Percentiles rank a stretch among this genome's conserved stretches.
These are phyloP conservation scores for Drosophila kuntzei DNA, from an alignment of 2,888 invertebrate species.

Conservation along the genomic window DNA sequence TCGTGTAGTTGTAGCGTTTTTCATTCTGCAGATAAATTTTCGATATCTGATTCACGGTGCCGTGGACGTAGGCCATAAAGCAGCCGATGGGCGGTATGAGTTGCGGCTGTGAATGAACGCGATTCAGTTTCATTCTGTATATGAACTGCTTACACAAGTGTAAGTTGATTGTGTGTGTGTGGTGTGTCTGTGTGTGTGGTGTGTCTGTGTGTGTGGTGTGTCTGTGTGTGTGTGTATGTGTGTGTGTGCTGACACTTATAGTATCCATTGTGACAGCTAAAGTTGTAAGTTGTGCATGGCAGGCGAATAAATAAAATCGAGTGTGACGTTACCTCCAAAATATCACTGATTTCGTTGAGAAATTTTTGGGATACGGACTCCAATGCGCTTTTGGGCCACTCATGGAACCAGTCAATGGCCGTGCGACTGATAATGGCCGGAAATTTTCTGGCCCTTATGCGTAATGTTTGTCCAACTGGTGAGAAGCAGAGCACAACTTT, in stretches of 20 bases:
- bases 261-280: slow-evolving; percentile 56
- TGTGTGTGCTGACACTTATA: slow-evolving; percentile 26
- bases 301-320: slow-evolving; percentile 40
- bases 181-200: slow-evolving; percentile 1
- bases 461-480: slow-evolving; percentile 95
- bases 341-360: slow-evolving; percentile 91
- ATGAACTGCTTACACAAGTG: not conserved
- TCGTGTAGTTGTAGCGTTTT: slow-evolving; percentile 97
- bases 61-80: slow-evolving; percentile 97
- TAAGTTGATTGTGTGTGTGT: not conserved
- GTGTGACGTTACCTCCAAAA: slow-evolving; percentile 88
- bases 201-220: slow-evolving; percentile 6
- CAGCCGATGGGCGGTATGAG: slow-evolving; percentile 90
- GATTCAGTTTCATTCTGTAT: slow-evolving; percentile 26
- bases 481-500: slow-evolving; percentile 97
- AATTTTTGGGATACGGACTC: slow-evolving; percentile 95
- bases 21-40: slow-evolving; percentile 93
- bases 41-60: slow-evolving; percentile 95
- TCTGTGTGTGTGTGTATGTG: slow-evolving; percentile 1
- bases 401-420: slow-evolving; percentile 98
- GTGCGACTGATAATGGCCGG: slow-evolving; percentile 97
- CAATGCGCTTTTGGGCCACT: slow-evolving; percentile 97
- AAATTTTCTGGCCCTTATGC: slow-evolving; percentile 95
- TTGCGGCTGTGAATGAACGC: slow-evolving; percentile 85
- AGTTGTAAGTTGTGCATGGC: slow-evolving; percentile 57